Conservation (phyloP, 2,113 vertebrate genomes). For the Crotalus horridus region DNA sequence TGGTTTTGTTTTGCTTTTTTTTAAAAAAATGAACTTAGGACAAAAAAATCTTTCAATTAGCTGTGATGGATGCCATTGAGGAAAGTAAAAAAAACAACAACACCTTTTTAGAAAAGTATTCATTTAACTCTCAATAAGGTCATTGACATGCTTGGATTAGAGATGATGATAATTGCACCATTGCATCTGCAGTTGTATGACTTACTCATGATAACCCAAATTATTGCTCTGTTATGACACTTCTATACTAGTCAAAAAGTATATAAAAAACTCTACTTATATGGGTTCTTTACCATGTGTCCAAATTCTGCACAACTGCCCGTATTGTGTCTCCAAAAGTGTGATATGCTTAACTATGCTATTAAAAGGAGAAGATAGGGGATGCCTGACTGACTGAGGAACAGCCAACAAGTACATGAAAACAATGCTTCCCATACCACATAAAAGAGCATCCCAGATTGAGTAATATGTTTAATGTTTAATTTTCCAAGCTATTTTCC, state of each 20-base stretch:
- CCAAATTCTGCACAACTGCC: too few species aligned
- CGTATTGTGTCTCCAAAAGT: background rate
- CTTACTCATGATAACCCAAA: background rate
- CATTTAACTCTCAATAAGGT: conserved; percentile 13
- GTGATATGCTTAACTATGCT: background rate
- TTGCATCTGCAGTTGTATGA: background rate
- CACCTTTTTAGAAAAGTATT: conserved; percentile 12
- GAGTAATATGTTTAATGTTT: background rate
- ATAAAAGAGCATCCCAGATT: background rate
- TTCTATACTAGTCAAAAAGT: background rate
- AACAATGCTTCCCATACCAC: background rate
- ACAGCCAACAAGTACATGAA: background rate
- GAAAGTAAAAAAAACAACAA: background rate
- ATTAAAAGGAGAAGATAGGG: background rate
- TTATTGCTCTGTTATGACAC: background rate
- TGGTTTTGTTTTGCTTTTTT: background rate
- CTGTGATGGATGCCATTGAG: conserved; percentile 14
- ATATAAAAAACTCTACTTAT: background rate
- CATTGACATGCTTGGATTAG: background rate
- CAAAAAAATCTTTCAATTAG: conserved; percentile 54
- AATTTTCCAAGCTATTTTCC: background rate
- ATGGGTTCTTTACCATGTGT: background rate
- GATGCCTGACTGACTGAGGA: background rate
- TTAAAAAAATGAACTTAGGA: background rate
- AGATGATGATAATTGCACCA: background rate